These are phyloP conservation scores for Drosophila obscura DNA, from an alignment of 1,140 invertebrate genomes.

Conservation along the genomic window DNA sequence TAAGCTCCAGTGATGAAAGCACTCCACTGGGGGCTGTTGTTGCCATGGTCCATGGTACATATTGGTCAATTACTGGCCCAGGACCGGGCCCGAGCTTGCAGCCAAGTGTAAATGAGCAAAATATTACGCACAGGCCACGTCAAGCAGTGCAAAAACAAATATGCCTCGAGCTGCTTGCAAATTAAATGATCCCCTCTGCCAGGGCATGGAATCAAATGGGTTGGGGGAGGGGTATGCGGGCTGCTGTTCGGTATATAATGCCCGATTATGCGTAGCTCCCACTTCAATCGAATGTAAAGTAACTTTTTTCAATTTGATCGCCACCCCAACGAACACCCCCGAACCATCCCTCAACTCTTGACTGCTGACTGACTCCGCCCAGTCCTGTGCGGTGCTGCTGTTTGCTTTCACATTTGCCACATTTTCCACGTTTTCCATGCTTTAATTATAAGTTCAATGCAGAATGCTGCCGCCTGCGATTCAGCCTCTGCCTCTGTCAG, in stretches of 20 bases:
- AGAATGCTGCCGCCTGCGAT: slow-evolving; percentile 51
- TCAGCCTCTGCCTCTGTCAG: slow-evolving; percentile 40
- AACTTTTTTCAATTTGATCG: slow-evolving; percentile 74
- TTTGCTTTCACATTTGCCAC: slow-evolving; percentile 57
- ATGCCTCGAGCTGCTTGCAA: slow-evolving; percentile 49
- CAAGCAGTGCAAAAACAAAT: slow-evolving; percentile 65
- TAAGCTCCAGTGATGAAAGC: slow-evolving; percentile 63
- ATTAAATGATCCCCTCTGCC: slow-evolving; percentile 44
- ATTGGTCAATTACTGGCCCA: slow-evolving; percentile 57
- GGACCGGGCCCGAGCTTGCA: slow-evolving; percentile 38
- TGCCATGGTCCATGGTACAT: slow-evolving; percentile 35
- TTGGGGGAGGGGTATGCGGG: slow-evolving; percentile 18
- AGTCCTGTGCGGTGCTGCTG: slow-evolving; percentile 10
- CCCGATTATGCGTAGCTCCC: slow-evolving; percentile 22
- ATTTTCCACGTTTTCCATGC: slow-evolving; percentile 76
- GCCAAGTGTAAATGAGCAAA: slow-evolving; percentile 77
- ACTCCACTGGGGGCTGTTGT: slow-evolving; percentile 60
- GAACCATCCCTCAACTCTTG: slow-evolving; percentile 34
- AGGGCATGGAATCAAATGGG: too few species aligned
- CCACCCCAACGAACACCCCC: slow-evolving; percentile 4
- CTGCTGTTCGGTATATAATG: slow-evolving; percentile 36
- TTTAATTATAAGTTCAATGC: slow-evolving; percentile 76
- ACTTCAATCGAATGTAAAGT: slow-evolving; percentile 74
- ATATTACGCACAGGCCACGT: slow-evolving; percentile 62
- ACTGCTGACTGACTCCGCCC: slow-evolving; percentile 26